phyloP scores from a whole-genome alignment of 2,113 vertebrate genomes.

The Trachemys scripta region DNA sequence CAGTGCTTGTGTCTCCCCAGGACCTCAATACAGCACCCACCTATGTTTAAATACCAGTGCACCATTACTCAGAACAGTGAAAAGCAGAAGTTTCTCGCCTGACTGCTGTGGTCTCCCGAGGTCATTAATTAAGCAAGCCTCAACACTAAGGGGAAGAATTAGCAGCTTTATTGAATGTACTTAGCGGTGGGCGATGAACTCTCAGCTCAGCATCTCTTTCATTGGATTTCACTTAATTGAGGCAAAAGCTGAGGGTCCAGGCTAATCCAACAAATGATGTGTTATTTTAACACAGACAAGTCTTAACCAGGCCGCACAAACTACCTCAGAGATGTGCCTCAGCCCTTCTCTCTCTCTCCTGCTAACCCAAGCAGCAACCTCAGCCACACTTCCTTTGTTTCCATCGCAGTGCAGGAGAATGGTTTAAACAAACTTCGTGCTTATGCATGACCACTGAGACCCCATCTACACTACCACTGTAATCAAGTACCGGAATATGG shows the following conservation, averaged over 20 bases:
- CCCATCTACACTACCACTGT: background rate
- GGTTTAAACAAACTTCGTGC: background rate
- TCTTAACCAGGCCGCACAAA: background rate
- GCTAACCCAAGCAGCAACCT: background rate
- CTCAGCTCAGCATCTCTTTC: background rate
- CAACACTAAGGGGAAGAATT: background rate
- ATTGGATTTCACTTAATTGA: conserved; percentile 30
- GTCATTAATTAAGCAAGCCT: background rate
- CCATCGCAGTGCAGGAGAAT: background rate
- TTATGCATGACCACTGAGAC: background rate
- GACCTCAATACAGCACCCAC: background rate
- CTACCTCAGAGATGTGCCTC: background rate
- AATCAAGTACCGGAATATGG: background rate
- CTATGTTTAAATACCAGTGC: background rate
- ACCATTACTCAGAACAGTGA: background rate
- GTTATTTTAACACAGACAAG: conserved; percentile 7
- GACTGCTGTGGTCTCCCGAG: background rate
- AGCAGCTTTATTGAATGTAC: background rate
- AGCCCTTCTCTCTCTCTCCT: background rate
- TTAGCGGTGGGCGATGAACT: background rate
- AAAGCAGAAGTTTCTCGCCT: background rate
- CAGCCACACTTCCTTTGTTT: background rate
- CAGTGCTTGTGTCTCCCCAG: background rate
- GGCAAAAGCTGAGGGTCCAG: background rate
- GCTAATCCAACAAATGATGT: conserved; percentile 8